A percentile compares a stretch with the other conserved stretches of the same genome.
phyloP scores from a whole-genome alignment of 1,140 invertebrate species.

The Drosophila bocki region DNA sequence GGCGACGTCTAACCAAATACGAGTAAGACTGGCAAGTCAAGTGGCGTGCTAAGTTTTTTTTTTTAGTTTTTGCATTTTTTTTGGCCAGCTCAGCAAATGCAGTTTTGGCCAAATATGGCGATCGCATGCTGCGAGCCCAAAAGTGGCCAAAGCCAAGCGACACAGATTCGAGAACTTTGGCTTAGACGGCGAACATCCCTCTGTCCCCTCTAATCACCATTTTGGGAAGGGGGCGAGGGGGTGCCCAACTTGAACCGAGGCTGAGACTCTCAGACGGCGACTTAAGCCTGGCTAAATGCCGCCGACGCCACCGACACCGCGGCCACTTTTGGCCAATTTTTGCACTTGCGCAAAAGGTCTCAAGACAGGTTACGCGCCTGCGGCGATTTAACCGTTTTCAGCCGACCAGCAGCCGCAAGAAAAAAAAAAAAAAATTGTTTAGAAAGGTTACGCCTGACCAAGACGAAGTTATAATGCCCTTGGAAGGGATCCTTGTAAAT shows the following conservation, averaged over 20 bases:
- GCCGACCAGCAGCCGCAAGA: constrained; percentile 45
- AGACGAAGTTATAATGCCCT: constrained; percentile 32
- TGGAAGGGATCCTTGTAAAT: background rate
- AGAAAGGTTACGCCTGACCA: constrained; percentile 22
- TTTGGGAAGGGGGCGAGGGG: background rate
- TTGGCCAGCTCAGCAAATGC: constrained; percentile 72
- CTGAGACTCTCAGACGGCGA: constrained; percentile 15
- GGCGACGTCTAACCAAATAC: constrained; percentile 82
- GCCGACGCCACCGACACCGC: constrained; percentile 39
- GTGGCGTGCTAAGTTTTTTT: constrained; percentile 70
- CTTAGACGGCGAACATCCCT: constrained; percentile 43
- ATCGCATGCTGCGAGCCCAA: constrained; percentile 75
- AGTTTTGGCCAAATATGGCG: constrained; percentile 80
- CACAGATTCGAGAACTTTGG: constrained; percentile 64
- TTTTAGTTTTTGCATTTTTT: background rate
- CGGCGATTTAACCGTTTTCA: constrained; percentile 80
- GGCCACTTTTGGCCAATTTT: constrained; percentile 77
- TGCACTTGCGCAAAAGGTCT: constrained; percentile 84
- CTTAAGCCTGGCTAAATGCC: constrained; percentile 56
- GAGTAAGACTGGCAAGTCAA: constrained; percentile 78
- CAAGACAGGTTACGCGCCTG: constrained; percentile 82
- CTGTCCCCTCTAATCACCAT: constrained; percentile 5
- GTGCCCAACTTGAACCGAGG: constrained; percentile 36
- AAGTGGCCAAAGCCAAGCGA: constrained; percentile 66
- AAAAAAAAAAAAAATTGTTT: constrained; percentile 19